Base-by-base conservation (phyloP, 2,113 vertebrate genomes). In the Rhagologus leucostigma region DNA sequence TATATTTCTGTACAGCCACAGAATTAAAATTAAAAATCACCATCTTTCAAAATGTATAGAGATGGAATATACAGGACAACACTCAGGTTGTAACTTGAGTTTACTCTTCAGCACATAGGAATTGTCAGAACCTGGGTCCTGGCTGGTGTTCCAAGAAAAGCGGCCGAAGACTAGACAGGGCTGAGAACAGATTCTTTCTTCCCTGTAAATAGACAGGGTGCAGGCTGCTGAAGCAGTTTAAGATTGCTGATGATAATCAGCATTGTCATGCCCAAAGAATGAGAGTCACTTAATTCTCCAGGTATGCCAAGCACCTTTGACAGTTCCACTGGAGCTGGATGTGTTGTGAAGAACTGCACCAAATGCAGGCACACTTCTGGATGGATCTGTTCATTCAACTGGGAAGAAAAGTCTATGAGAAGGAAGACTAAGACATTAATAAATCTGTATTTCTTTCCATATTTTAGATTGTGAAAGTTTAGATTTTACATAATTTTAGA, bases 51-150 rank as follows among this genome's bases (percentile, higher is more conserved):
- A 93, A 88, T 27, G 1, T 10, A 53, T 35, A 19, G 4, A 65
- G 35, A 52, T 41, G 35, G 35, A 37, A 74, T 32, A 35, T 18
- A 65, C 21, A 87, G 39, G 47, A 68, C 55, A 92, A 52, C 8
- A 29, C 17, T 84, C 91, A 93, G 19, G 86, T 71, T 93, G 39
- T 33, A 94, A 90, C 88, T 88, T 93, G 70, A 88, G 44, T 86
- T 74, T 81, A 46, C 26, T 88, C 63, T 86, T 95, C 6, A 4
- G 27, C 71, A 89, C 3, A 6, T 32, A 77, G n/a, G 52, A 84
- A 56, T 75, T 84, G 47, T 55, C 73, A 94, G 52, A 93, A 89
- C 18, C 47, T 57, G 62, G 37, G 26, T 83, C 67, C 55, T 95
- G 76, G 50, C 73, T 70, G 41, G 4, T 77, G 24, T 89, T 77